Evolutionary conservation across 92 coral and sea anemone species (phyloP).

Genomic region (Zoanthus solanderi): DNA sequence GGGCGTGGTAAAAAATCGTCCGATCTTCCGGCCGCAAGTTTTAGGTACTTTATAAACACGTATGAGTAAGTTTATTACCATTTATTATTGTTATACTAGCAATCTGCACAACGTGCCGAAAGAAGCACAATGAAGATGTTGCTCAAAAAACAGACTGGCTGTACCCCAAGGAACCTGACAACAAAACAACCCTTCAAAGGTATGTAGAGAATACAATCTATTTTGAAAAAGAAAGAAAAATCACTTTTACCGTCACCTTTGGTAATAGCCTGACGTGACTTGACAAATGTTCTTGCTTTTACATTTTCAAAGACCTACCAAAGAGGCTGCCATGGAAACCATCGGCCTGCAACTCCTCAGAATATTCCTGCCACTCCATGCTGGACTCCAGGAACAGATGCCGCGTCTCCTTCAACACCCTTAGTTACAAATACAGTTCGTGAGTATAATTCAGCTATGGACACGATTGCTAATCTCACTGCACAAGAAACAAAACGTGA

Average conservation of each 20-base stretch:
- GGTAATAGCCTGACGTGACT: background rate
- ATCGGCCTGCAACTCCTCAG: constrained; percentile 43
- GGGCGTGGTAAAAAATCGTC: no score
- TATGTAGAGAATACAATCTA: background rate
- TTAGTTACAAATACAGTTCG: constrained; percentile 26
- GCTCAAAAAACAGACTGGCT: constrained; percentile 45
- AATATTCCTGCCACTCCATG: constrained; percentile 45
- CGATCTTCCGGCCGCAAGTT: no score
- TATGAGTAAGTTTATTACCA: no score
- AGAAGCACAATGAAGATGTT: constrained; percentile 31
- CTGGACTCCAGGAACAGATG: constrained; percentile 60
- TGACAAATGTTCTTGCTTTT: constrained; percentile 30
- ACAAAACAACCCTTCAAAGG: constrained; percentile 16
- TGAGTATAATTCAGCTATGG: constrained; percentile 62
- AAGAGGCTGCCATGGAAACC: constrained; percentile 42
- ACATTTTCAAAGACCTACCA: constrained; percentile 33
- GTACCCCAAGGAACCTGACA: constrained; percentile 44
- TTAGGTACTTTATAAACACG: no score
- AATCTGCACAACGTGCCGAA: constrained; percentile 50
- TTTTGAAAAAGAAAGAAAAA: background rate
- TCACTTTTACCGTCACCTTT: background rate
- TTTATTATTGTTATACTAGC: constrained; percentile 36
- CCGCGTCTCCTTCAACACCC: constrained; percentile 18
- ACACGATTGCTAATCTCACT: constrained; percentile 49
- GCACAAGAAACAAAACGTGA: constrained; percentile 38